Base-by-base conservation (phyloP, 2,113 vertebrate genomes). In the Ifrita kowaldi region DNA sequence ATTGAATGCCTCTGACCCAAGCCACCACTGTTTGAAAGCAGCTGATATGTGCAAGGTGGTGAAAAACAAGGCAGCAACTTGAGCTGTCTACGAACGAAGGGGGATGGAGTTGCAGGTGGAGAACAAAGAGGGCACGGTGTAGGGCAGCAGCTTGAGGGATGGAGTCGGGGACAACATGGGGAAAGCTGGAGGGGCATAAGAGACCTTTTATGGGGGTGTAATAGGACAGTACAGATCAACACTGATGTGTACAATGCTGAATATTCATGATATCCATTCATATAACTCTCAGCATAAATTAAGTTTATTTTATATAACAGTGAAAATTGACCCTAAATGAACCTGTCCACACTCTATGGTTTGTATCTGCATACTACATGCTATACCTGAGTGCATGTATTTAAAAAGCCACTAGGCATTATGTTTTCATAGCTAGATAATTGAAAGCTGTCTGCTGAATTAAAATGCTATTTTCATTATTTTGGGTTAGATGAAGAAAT, bases 31-130 rank as follows among this genome's bases (percentile, higher is more conserved):
- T 74, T 77, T 74, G 69, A 81, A 88, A 42, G 79, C 67, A 88
- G 85, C 63, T 84, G 94, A 83, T 94, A 69, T 2, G 20, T 3
- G 6, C 0, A 1, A 64, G 74, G 81, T 60, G 77, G 62, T 94
- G 95, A 89, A 95, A 97, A 94, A 79, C 56, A 91, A 60, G 67
- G 93, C 53, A 83, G 93, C 53, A 91, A 92, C 59, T 69, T 80
- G 89, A 95, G 85, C 90, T 83, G 32, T 10, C 26, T 41, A 0
- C 0, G 1, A 55, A 18, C 2, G 37, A 65, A 90, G 42, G 20
- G 39, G 20, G 37, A 19, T 69, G 91, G 62, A 1, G 0, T 30
- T 89, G 89, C 67, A 82, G 32, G 74, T 84, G 67, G 59, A 76
- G 53, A 87, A 60, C 49, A 87, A 95, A 91, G 44, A 7, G 68